Evolutionary conservation across 2,888 invertebrate genomes (phyloP), one percentile per base, ranked within the genome.

Genomic region (Hirtodrosophila trivittata): DNA sequence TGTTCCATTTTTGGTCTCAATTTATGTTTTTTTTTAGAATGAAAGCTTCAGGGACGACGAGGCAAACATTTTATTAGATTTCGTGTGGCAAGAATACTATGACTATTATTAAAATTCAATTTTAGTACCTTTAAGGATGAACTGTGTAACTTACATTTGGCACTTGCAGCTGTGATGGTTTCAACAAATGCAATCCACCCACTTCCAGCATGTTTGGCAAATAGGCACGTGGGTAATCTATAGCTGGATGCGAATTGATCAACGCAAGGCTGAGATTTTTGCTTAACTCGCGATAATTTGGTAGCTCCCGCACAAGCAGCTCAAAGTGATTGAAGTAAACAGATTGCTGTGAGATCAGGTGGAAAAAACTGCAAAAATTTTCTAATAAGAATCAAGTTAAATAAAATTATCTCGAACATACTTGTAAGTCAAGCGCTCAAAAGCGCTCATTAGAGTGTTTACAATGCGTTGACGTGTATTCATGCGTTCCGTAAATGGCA

Each of bases 401-500:
- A n/a, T n/a, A n/a, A n/a, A n/a, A n/a, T n/a, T n/a, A 6, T 25
- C 21, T 16, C 7, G 0, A 5, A 43, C 75, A 51, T 59, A 90
- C 90, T 90, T 89, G 66, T 91, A 91, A 7, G 89, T 90, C 18
- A 89, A 60, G 10, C 89, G 89, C 47, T 90, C 89, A 21, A 90
- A 90, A 10, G 91, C 66, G 35, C 88, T 83, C 84, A 90, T 89
- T 1, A 92, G 64, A 0, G 91, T 89, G 63, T 92, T 92, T 6
- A 88, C 50, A 7, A 90, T 73, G 33, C 92, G 88, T 71, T 92
- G 87, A 35, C 83, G 77, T 7, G 92, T 89, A 14, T 80, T 89
- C 92, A 92, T 92, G 16, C 87, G 76, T 46, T 90, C 90, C 0
- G 89, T 75, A 42, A 89, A 91, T 5, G 89, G 88, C 12, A 91